Conservation (phyloP, 2,888 invertebrate genomes). For the Caenorhabditis imperialis region DNA sequence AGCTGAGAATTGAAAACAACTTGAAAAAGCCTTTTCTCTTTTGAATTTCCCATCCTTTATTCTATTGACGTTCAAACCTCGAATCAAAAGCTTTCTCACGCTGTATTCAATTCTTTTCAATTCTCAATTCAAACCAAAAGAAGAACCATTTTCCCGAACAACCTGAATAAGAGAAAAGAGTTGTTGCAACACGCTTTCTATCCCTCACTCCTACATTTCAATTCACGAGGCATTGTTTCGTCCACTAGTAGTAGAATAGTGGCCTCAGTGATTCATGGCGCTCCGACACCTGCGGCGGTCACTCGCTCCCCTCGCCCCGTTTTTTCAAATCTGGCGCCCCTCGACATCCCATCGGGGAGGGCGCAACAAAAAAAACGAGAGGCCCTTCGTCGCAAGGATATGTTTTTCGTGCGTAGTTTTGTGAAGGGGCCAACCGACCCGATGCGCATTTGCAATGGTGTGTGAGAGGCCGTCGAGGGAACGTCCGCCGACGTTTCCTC, state of each 20-base stretch:
- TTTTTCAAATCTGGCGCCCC: constrained; percentile 46
- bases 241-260: no score
- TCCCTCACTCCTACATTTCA: no score
- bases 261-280: constrained; percentile 30
- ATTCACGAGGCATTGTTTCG: no score
- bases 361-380: constrained; percentile 4
- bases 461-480: constrained; percentile 43
- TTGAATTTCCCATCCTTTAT: no score
- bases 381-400: constrained; percentile 27
- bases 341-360: constrained; percentile 38
- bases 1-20: not conserved
- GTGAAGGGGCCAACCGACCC: constrained; percentile 40
- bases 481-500: constrained; percentile 41
- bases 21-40: not conserved
- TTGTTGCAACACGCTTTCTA: constrained; percentile 9
- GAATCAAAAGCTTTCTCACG: not conserved
- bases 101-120: constrained; percentile 11
- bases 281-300: constrained; percentile 35
- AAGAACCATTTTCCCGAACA: no score
- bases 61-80: not conserved
- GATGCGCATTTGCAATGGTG: constrained; percentile 53
- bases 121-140: constrained; percentile 36
- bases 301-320: constrained; percentile 22
- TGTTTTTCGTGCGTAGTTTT: constrained; percentile 45
- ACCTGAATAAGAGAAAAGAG: no score